These are phyloP conservation scores for Ophion ventricosus DNA, from an alignment of 2,888 invertebrate species.

Conservation along the genomic window DNA sequence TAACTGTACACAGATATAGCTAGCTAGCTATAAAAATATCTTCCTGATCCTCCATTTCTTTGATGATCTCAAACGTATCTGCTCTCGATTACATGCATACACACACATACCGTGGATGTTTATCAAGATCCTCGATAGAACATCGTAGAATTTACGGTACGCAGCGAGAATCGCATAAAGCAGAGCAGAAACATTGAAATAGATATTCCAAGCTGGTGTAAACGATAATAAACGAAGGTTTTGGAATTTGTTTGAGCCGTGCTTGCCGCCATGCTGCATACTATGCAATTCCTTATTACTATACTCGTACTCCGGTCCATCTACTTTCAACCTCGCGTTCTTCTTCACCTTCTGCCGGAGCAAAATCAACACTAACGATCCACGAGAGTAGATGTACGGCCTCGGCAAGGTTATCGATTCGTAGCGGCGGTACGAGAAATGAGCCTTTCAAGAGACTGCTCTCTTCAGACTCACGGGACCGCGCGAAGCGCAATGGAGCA, in stretches of 20 bases:
- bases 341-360: constrained; percentile 53
- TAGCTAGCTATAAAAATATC: too few species aligned
- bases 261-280: constrained; percentile 31
- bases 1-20: not conserved
- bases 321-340: constrained; percentile 34
- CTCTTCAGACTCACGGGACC: constrained; percentile 37
- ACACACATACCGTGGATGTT: constrained; percentile 21
- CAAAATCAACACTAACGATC: constrained; percentile 66
- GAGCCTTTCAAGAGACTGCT: constrained; percentile 39
- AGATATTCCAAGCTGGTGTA: constrained; percentile 47
- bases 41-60: too few species aligned
- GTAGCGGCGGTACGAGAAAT: constrained; percentile 62
- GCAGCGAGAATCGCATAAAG: constrained; percentile 24
- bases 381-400: constrained; percentile 58
- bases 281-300: constrained; percentile 9
- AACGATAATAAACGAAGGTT: constrained; percentile 57
- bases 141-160: not conserved
- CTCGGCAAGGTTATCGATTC: constrained; percentile 59
- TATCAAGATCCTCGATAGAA: not conserved
- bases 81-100: not conserved
- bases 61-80: too few species aligned
- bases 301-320: constrained; percentile 29
- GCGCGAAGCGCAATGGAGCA: constrained; percentile 43
- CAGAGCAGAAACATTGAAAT: constrained; percentile 1
- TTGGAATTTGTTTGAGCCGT: constrained; percentile 64